phyloP scores from a whole-genome alignment of 2,888 invertebrate genomes.

The Eueremaeus valkanovi region DNA sequence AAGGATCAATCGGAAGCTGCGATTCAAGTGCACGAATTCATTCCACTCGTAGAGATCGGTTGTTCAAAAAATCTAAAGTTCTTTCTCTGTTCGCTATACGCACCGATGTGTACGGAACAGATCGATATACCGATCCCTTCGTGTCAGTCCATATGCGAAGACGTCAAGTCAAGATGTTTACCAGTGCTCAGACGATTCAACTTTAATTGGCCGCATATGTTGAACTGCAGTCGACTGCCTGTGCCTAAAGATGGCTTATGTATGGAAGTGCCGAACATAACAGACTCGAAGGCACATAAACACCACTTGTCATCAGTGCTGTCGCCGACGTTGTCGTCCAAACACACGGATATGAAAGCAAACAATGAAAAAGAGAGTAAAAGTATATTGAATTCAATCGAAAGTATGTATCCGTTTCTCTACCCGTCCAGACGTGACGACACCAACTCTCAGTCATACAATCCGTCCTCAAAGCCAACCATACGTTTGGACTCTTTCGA shows the following conservation, averaged over 20 bases:
- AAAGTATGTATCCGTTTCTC: constrained; percentile 4
- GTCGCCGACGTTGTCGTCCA: background rate
- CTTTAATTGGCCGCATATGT: constrained; percentile 65
- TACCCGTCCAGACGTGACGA: background rate
- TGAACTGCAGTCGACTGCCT: constrained; percentile 75
- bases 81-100: constrained; percentile 83
- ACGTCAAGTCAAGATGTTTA: constrained; percentile 63
- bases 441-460: background rate
- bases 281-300: constrained; percentile 55
- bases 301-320: background rate
- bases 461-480: background rate
- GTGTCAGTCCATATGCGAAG: constrained; percentile 78
- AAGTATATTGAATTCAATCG: background rate
- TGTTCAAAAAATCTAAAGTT: constrained; percentile 77
- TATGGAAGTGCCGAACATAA: constrained; percentile 62
- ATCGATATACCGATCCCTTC: constrained; percentile 78
- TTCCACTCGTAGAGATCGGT: constrained; percentile 69
- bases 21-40: constrained; percentile 63
- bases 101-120: constrained; percentile 84
- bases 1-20: constrained; percentile 74
- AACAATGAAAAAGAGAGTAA: background rate
- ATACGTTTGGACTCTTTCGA: background rate
- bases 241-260: constrained; percentile 62
- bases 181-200: constrained; percentile 63
- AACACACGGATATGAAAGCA: background rate